Conservation (phyloP, 2,797 vertebrate genomes). For the Anableps anableps region DNA sequence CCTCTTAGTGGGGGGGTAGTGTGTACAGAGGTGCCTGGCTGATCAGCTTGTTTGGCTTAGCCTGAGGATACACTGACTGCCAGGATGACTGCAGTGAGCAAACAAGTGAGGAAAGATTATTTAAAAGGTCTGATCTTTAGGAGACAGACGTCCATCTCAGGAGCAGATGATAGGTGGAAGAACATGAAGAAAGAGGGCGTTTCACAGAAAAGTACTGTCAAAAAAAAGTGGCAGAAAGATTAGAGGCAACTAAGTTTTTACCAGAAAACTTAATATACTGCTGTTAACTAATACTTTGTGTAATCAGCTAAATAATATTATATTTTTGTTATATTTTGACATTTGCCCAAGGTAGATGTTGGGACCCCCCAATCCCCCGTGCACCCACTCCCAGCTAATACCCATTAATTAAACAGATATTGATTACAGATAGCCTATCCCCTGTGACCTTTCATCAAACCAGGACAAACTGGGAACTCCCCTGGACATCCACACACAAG, state of each 20-base stretch:
- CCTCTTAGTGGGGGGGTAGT: slow-evolving; percentile 80
- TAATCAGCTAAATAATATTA: slow-evolving; percentile 34
- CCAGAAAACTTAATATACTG: neutral
- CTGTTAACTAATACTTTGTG: neutral
- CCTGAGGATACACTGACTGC: slow-evolving; percentile 74
- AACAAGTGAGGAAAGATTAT: slow-evolving; percentile 66
- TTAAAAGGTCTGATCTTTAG: slow-evolving; percentile 58
- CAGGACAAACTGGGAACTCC: slow-evolving; percentile 35
- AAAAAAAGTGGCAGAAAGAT: neutral
- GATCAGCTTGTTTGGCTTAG: slow-evolving; percentile 85
- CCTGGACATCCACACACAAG: slow-evolving; percentile 27
- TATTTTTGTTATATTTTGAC: slow-evolving; percentile 28
- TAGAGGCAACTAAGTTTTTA: neutral
- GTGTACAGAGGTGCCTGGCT: slow-evolving; percentile 79
- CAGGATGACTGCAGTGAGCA: slow-evolving; percentile 64
- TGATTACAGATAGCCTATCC: slow-evolving; percentile 31
- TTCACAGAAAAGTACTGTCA: neutral
- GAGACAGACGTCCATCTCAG: slow-evolving; percentile 30
- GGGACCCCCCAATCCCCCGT: slow-evolving; percentile 30
- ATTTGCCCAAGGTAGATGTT: slow-evolving; percentile 45
- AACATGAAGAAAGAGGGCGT: neutral
- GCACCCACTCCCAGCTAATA: slow-evolving; percentile 57
- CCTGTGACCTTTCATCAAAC: slow-evolving; percentile 42
- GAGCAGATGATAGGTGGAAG: slow-evolving; percentile 15
- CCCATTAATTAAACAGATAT: slow-evolving; percentile 74